Conservation (phyloP, 2,113 vertebrate species). For the Chaetodon auriga region DNA sequence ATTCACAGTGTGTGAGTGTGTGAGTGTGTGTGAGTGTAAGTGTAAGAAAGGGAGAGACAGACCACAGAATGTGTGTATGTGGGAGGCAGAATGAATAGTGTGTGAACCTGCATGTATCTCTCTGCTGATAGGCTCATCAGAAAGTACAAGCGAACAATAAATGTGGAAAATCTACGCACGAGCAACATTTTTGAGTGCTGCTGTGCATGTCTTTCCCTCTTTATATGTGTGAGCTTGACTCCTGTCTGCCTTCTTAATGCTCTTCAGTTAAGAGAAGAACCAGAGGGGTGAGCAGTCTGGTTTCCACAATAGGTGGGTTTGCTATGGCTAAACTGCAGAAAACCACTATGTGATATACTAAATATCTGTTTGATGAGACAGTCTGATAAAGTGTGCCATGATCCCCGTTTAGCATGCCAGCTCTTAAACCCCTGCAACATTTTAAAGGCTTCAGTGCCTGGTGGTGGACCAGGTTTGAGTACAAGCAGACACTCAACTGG, state of each 20-base stretch:
- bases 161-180: background rate
- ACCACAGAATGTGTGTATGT: slow-evolving; percentile 3
- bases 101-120: slow-evolving; percentile 34
- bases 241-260: too few species aligned
- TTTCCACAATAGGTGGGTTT: background rate
- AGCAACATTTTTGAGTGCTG: background rate
- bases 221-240: background rate
- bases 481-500: slow-evolving; percentile 87
- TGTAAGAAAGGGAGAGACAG: slow-evolving; percentile 27
- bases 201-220: background rate
- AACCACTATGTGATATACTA: background rate
- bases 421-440: background rate
- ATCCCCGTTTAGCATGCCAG: background rate
- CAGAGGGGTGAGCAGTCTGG: background rate
- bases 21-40: slow-evolving; percentile 15
- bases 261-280: background rate
- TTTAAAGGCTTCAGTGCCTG: background rate
- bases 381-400: background rate
- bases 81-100: slow-evolving; percentile 36
- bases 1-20: slow-evolving; percentile 29
- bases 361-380: background rate
- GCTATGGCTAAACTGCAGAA: background rate
- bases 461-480: background rate
- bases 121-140: slow-evolving; percentile 1
- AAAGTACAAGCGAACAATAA: slow-evolving; percentile 29